A percentile compares a stretch with the other conserved stretches of the same genome.
Conservation (phyloP, 2,888 invertebrate genomes). For the Baronia brevicornis region DNA sequence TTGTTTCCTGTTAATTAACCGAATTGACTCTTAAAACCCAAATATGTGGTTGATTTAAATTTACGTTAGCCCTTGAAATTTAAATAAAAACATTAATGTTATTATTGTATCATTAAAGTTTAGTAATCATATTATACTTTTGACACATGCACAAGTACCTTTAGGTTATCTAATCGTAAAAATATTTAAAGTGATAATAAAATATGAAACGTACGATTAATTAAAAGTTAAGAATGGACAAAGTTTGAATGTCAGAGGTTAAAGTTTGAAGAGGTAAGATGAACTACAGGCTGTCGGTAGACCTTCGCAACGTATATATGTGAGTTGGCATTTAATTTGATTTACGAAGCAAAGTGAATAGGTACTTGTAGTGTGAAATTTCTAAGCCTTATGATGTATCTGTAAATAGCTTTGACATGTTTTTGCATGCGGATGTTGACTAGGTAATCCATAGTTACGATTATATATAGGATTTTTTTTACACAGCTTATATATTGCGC, state of each 20-base stretch:
- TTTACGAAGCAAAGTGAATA: slow-evolving; percentile 49
- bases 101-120: no score
- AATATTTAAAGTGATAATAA: neutral
- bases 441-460: slow-evolving; percentile 6
- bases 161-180: no score
- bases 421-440: no score
- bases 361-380: slow-evolving; percentile 36
- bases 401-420: slow-evolving; percentile 30
- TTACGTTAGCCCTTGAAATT: no score
- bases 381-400: slow-evolving; percentile 34
- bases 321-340: slow-evolving; percentile 53
- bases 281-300: slow-evolving; percentile 12
- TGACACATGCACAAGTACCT: no score
- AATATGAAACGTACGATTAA: neutral
- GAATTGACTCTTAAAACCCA: no score
- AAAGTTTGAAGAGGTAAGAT: slow-evolving; percentile 9
- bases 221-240: slow-evolving; percentile 7
- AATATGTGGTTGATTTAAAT: no score
- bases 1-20: no score
- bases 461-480: slow-evolving; percentile 13
- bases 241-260: slow-evolving; percentile 15
- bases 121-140: no score
- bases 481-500: no score
- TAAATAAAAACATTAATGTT: no score
- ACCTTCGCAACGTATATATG: slow-evolving; percentile 29